Base-by-base conservation (phyloP, 2,797 vertebrate genomes). In the Carduelis carduelis region DNA sequence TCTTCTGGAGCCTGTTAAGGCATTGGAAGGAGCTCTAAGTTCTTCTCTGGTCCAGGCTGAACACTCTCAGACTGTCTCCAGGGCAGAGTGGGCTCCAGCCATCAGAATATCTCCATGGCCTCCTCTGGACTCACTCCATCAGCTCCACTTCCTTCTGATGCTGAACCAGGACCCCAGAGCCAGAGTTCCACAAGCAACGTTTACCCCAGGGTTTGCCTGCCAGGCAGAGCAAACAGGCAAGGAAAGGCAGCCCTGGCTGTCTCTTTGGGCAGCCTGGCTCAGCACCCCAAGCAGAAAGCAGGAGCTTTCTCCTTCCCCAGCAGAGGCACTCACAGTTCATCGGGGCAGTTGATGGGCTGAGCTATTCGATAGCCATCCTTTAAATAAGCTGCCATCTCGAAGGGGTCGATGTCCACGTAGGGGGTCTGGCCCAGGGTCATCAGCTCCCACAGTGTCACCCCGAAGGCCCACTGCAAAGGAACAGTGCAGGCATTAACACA, bases 271-370 rank as follows among this genome's bases (percentile, higher is more conserved):
- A 56, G 14, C 17, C 47, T 52, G 28, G 35, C 32, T 63, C 8
- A 49, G 34, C 3, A 3, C 6, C 20, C 2, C 20, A 2, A 4
- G 23, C 50, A 68, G 44, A 68, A 56, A 24, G 3, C 2, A 72
- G 49, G 59, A 6, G 5, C 14, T 21, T 9, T 11, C 10, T 57
- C 43, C 39, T 24, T 24, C 19, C 66, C 50, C 72, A 41, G 72
- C 55, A 15, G 39, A 92, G 6, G 15, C 59, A 99, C 99, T 97
- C 97, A 99, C 99, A 99, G 98, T 96, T 99, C 99, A 92, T 99
- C 99, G 4, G 99, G 99, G 96, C 99, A 99, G 98, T 99, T 99
- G 98, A 99, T 99, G n/a, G 99, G 99, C 91, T 99, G 99, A 95
- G 99, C 99, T 98, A 99, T 99, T 96, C 99, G 98, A 98, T 99